Base-by-base conservation (phyloP, 2,888 invertebrate species). In the Byasa hedistus region DNA sequence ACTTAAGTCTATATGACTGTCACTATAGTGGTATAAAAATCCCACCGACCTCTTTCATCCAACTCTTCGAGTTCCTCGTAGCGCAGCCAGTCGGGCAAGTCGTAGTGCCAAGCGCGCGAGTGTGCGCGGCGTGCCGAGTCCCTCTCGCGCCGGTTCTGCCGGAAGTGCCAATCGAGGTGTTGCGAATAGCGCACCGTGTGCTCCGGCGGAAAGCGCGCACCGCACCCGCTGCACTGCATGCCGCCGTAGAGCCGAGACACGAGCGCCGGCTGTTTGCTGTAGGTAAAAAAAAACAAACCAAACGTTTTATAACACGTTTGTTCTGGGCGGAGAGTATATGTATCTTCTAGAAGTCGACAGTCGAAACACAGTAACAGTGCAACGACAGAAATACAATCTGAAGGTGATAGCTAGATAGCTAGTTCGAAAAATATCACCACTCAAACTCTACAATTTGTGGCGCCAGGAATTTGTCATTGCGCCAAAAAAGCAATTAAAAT, bases 141-240 rank as follows among this genome's bases (percentile, higher is more conserved):
- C 71, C 97, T 94, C 75, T 97, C 98, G 64, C 96, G 93, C 2
- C 98, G 92, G 91, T 99, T 99, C 86, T 98, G 97, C 0, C 98
- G 92, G 91, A 99, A 99, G 91, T 99, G 99, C 99, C 99, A 99
- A 91, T 99, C 99, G 69, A 99, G 93, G 89, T 99, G 99, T 82
- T 97, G 97, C 76, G 96, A 96, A 87, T 99, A 99, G 70, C 96
- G 94, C 73, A 96, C 96, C 12, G 96, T 97, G 79, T 96, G 96
- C 86, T 97, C 97, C 0, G 97, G 96, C 19, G 97, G 96, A 88
- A 99, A 99, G 57, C 99, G 94, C 69, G 97, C 95, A 44, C 99
- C 99, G 89, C 99, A 99, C 62, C 98, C 97, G 71, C 97, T 96
- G 89, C 99, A 99, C 82, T 98, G 99, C 93, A 98, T 96, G 55